A percentile compares a stretch with the other conserved stretches of the same genome.
These are phyloP conservation scores for Antigone vipio DNA, from an alignment of 2,113 vertebrate genomes.

Conservation along the genomic window DNA sequence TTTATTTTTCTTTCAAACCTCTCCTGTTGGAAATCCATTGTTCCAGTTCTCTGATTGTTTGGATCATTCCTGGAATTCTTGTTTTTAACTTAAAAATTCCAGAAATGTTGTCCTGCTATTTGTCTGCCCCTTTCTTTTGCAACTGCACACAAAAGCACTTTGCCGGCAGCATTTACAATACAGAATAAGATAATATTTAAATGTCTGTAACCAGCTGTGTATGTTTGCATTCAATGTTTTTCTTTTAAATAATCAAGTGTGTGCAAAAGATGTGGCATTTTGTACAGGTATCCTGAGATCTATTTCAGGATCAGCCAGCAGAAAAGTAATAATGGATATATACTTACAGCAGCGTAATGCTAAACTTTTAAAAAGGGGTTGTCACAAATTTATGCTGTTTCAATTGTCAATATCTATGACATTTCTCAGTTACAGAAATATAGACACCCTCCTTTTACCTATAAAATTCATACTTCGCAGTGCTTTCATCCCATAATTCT, in stretches of 20 bases:
- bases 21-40: neutral
- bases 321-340: neutral
- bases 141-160: neutral
- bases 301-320: neutral
- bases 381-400: neutral
- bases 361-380: neutral
- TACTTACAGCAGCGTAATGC: neutral
- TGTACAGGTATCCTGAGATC: neutral
- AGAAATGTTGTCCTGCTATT: neutral
- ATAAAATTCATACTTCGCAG: neutral
- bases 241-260: neutral
- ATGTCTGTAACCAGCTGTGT: neutral
- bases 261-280: neutral
- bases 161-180: neutral
- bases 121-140: neutral
- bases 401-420: neutral
- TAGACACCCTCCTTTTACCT: neutral
- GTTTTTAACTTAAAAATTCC: neutral
- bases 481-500: neutral
- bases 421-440: neutral
- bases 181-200: neutral
- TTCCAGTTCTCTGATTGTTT: neutral
- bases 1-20: neutral
- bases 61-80: neutral
- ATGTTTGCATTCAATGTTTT: neutral